Conservation (phyloP, 2,797 vertebrate species). For the Malacoctenus gilli region DNA sequence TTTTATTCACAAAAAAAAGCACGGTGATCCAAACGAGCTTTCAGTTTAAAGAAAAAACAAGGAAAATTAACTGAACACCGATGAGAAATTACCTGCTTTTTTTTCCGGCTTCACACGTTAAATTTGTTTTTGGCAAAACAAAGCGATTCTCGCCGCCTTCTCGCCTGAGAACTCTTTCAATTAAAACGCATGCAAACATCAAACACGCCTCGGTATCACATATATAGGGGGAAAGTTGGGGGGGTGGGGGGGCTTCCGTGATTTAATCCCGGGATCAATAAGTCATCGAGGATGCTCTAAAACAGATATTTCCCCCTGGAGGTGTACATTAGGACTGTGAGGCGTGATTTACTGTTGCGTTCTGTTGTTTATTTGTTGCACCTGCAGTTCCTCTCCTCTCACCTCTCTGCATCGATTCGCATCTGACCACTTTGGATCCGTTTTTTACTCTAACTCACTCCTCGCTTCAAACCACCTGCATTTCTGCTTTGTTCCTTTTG, state of each 20-base stretch:
- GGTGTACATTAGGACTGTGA: slow-evolving; percentile 65
- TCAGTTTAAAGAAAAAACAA: not conserved
- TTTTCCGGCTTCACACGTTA: slow-evolving; percentile 25
- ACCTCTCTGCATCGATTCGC: slow-evolving; percentile 57
- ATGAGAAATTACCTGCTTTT: slow-evolving; percentile 16
- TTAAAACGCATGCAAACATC: slow-evolving; percentile 64
- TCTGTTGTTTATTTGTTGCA: slow-evolving; percentile 36
- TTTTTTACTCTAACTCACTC: slow-evolving; percentile 12
- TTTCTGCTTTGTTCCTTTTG: too few species aligned
- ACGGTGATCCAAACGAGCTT: not conserved
- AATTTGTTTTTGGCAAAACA: slow-evolving; percentile 20
- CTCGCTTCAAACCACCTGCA: slow-evolving; percentile 32
- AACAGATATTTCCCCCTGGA: slow-evolving; percentile 71
- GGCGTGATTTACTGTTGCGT: slow-evolving; percentile 64
- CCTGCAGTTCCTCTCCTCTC: slow-evolving; percentile 39
- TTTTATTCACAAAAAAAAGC: not conserved
- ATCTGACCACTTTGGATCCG: slow-evolving; percentile 28
- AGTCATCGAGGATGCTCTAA: slow-evolving; percentile 66
- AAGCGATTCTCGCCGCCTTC: slow-evolving; percentile 20
- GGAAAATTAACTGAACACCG: slow-evolving; percentile 6
- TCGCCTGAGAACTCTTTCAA: slow-evolving; percentile 59
- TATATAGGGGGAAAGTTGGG: slow-evolving; percentile 36
- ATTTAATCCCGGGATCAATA: slow-evolving; percentile 75
- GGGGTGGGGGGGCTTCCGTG: slow-evolving; percentile 36
- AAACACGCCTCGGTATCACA: slow-evolving; percentile 57